Percentiles rank a stretch among this genome's conserved stretches.
These are phyloP conservation scores for Xenentodon cancila DNA, from an alignment of 2,797 vertebrate genomes.

Conservation along the genomic window DNA sequence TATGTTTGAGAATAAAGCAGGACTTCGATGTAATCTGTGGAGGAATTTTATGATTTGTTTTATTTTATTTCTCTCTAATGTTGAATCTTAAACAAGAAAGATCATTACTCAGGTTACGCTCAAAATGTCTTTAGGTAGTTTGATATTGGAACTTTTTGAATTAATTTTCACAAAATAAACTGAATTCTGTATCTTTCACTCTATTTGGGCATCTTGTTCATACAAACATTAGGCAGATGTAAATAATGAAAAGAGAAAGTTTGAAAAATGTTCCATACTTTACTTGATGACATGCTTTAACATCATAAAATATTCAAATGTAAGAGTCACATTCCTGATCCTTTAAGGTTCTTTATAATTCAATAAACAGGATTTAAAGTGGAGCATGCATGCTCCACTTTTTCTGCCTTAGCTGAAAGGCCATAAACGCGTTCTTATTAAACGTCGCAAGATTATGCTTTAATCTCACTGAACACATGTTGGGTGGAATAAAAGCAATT, in stretches of 20 bases:
- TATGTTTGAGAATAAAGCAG: slow-evolving; percentile 60
- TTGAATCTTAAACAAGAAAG: slow-evolving; percentile 38
- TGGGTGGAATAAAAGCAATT: slow-evolving; percentile 94
- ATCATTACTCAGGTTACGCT: slow-evolving; percentile 29
- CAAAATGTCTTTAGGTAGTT: slow-evolving; percentile 35
- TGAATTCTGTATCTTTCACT: background rate
- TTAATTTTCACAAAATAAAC: slow-evolving; percentile 13
- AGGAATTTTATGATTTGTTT: slow-evolving; percentile 32
- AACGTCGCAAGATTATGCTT: slow-evolving; percentile 86
- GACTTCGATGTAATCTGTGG: slow-evolving; percentile 48
- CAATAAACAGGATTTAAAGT: slow-evolving; percentile 87
- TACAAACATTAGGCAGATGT: slow-evolving; percentile 21
- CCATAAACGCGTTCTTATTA: slow-evolving; percentile 83
- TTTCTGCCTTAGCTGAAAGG: slow-evolving; percentile 79
- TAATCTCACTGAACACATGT: slow-evolving; percentile 93
- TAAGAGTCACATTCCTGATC: slow-evolving; percentile 82
- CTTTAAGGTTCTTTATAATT: slow-evolving; percentile 91
- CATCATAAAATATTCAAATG: slow-evolving; percentile 82
- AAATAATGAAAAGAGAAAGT: slow-evolving; percentile 43
- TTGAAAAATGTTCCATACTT: slow-evolving; percentile 46
- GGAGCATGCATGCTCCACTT: slow-evolving; percentile 78
- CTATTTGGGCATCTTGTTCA: slow-evolving; percentile 12
- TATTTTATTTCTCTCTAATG: slow-evolving; percentile 10
- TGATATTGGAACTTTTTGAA: slow-evolving; percentile 22
- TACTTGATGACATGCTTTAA: slow-evolving; percentile 58